phyloP scores from a whole-genome alignment of 2,113 vertebrate species.

The Vidua chalybeata region DNA sequence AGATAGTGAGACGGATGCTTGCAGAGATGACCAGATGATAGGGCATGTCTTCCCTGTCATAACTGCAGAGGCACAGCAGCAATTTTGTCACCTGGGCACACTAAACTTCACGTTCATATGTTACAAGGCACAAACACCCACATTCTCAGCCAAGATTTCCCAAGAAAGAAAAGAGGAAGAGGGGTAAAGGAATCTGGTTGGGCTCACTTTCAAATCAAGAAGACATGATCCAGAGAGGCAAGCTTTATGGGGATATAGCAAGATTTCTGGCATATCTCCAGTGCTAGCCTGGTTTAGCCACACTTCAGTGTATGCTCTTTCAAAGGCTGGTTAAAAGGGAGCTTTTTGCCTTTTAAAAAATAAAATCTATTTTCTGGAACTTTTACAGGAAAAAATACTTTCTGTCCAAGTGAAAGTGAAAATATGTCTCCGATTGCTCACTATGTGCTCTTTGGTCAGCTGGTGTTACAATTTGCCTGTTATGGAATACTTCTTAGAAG shows the following conservation, averaged over 20 bases:
- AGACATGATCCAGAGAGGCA: accelerated
- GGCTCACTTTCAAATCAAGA: not conserved
- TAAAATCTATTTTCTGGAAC: not conserved
- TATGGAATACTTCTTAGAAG: not conserved
- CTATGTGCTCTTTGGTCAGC: not conserved
- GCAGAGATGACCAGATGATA: not conserved
- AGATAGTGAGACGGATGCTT: accelerated
- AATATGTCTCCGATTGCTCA: not conserved
- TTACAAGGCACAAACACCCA: accelerated
- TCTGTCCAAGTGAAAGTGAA: not conserved
- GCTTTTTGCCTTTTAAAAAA: not conserved
- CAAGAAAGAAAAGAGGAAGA: not conserved
- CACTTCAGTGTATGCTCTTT: not conserved
- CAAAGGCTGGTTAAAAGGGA: not conserved
- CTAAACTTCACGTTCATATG: accelerated
- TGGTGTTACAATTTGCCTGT: not conserved
- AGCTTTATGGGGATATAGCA: not conserved
- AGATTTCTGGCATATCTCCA: not conserved
- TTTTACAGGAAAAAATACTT: not conserved
- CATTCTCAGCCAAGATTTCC: not conserved
- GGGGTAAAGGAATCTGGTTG: not conserved
- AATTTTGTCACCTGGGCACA: not conserved
- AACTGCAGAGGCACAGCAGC: not conserved
- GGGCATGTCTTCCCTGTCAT: not conserved
- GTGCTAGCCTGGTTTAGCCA: not conserved